phyloP scores from a whole-genome alignment of 2,888 invertebrate genomes.

The Leptopilina drosophilae region DNA sequence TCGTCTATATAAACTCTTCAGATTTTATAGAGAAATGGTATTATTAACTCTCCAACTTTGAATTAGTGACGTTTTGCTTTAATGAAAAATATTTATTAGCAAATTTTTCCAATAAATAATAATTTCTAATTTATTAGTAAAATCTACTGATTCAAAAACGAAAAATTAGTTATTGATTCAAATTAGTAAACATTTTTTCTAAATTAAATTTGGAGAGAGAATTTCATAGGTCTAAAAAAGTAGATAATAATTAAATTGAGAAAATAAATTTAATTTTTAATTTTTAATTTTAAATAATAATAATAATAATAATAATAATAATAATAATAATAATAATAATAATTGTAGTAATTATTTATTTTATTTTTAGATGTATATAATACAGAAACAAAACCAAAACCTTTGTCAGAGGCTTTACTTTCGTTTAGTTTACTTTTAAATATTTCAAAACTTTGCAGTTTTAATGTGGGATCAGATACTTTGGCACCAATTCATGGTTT shows the following conservation, averaged over 20 bases:
- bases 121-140: too few species aligned
- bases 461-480: constrained; percentile 77
- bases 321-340: background rate
- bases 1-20: too few species aligned
- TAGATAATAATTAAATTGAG: background rate
- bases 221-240: background rate
- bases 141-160: too few species aligned
- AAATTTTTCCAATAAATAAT: too few species aligned
- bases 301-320: background rate
- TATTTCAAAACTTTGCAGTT: constrained; percentile 65
- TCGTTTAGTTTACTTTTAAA: constrained; percentile 70
- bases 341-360: background rate
- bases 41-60: too few species aligned
- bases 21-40: too few species aligned
- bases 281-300: background rate
- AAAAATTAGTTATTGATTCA: too few species aligned
- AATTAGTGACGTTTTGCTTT: too few species aligned
- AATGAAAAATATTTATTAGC: too few species aligned
- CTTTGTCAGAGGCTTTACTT: constrained; percentile 65
- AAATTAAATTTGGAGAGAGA: background rate
- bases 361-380: constrained; percentile 60
- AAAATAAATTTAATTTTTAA: background rate
- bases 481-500: constrained; percentile 81
- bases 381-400: constrained; percentile 60
- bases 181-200: too few species aligned